Evolutionary conservation across 2,888 invertebrate species (phyloP).

Genomic region (Carterocephalus palaemon): DNA sequence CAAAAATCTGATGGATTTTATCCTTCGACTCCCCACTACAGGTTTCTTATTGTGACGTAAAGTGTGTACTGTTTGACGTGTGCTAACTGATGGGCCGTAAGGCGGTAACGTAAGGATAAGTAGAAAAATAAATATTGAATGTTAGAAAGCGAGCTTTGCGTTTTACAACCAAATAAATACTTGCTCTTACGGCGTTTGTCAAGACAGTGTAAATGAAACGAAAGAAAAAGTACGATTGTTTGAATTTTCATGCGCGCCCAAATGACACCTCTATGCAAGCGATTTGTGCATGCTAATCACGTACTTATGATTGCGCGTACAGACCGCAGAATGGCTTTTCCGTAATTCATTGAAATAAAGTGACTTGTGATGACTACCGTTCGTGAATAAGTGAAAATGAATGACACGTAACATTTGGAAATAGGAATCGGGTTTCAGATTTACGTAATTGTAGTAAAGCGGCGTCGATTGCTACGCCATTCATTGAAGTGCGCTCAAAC

Average conservation of each 20-base stretch:
- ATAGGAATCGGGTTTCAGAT: slow-evolving; percentile 11
- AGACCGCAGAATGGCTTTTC: neutral
- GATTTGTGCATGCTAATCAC: neutral
- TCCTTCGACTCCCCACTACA: slow-evolving; percentile 68
- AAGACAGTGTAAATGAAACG: slow-evolving; percentile 67
- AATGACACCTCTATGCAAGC: slow-evolving; percentile 4
- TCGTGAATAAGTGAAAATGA: slow-evolving; percentile 21
- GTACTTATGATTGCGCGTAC: neutral
- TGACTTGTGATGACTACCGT: slow-evolving; percentile 3
- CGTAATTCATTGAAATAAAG: neutral
- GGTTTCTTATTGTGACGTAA: slow-evolving; percentile 61
- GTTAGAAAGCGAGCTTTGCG: slow-evolving; percentile 75
- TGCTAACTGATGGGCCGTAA: slow-evolving; percentile 61
- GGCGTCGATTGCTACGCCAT: no score
- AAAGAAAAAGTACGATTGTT: slow-evolving; percentile 77
- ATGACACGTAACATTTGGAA: slow-evolving; percentile 19
- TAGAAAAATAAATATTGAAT: slow-evolving; percentile 76
- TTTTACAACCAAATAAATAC: slow-evolving; percentile 61
- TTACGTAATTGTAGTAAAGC: no score
- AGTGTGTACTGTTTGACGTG: slow-evolving; percentile 55
- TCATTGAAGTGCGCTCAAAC: no score
- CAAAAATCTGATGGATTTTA: slow-evolving; percentile 72
- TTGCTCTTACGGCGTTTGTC: slow-evolving; percentile 52
- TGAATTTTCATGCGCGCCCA: slow-evolving; percentile 60
- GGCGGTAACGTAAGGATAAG: slow-evolving; percentile 66